phyloP scores from a whole-genome alignment of 1,140 invertebrate species.

The Agrilus planipennis region DNA sequence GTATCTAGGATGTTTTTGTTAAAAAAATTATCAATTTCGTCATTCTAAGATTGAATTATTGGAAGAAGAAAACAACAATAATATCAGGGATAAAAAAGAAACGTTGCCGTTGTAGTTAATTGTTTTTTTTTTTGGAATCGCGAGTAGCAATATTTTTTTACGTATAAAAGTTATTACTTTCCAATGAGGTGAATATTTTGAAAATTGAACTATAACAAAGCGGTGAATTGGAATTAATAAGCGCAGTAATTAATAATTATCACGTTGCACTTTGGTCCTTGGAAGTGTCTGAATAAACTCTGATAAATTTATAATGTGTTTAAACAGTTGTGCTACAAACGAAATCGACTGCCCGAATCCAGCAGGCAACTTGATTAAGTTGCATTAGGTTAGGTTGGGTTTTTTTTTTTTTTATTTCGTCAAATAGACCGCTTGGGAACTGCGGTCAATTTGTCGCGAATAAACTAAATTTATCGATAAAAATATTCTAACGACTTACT shows the following conservation, averaged over 20 bases:
- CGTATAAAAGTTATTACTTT: constrained; percentile 1
- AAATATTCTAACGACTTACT: constrained; percentile 5
- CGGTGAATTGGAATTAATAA: constrained; percentile 17
- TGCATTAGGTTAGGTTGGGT: too few species aligned
- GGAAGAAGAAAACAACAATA: too few species aligned
- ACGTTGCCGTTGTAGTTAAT: too few species aligned
- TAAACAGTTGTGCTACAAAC: too few species aligned
- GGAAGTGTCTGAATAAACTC: constrained; percentile 17
- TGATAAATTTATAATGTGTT: too few species aligned
- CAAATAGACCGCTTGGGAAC: constrained; percentile 18
- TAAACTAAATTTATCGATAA: constrained; percentile 9
- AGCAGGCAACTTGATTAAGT: constrained; percentile 14
- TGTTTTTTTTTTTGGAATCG: too few species aligned
- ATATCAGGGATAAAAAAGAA: too few species aligned
- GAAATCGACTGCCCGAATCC: constrained; percentile 14
- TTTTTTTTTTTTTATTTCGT: neutral
- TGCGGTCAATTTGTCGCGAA: constrained; percentile 12
- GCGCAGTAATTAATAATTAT: constrained; percentile 27
- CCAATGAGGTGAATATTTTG: neutral
- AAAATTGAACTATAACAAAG: constrained; percentile 11
- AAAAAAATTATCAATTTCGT: too few species aligned
- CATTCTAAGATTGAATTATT: too few species aligned
- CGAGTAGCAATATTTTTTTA: too few species aligned
- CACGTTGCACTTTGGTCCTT: constrained; percentile 22
- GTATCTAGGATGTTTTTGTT: too few species aligned